phyloP scores from a whole-genome alignment of 2,888 invertebrate genomes.

The Lasioglossum vierecki region DNA sequence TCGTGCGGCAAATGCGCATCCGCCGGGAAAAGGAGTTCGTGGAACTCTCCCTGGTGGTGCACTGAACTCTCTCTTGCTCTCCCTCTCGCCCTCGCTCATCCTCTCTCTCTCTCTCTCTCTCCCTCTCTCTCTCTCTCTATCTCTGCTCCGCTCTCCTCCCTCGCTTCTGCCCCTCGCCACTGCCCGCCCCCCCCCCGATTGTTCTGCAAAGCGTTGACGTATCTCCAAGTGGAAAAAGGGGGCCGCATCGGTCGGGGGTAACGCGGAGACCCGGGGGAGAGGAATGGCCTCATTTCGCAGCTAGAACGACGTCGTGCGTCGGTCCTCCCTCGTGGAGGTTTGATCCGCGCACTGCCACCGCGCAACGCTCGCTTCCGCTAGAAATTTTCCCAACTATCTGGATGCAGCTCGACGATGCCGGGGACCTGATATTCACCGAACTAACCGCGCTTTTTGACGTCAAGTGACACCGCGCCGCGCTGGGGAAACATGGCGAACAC shows the following conservation, averaged over 20 bases:
- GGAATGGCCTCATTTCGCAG: slow-evolving; percentile 77
- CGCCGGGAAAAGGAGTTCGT: slow-evolving; percentile 67
- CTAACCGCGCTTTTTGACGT: slow-evolving; percentile 19
- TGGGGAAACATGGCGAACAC: not conserved
- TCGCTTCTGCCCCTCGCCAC: not conserved
- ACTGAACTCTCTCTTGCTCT: slow-evolving; percentile 75
- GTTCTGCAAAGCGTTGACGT: slow-evolving; percentile 79
- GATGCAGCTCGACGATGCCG: not conserved
- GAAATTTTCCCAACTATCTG: slow-evolving; percentile 22
- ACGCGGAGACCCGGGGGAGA: slow-evolving; percentile 57
- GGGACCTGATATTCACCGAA: not conserved
- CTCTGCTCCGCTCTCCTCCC: slow-evolving; percentile 27
- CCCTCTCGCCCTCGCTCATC: not conserved
- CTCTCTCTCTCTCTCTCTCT: slow-evolving; percentile 73
- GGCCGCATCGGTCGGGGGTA: slow-evolving; percentile 57
- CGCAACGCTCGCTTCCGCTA: slow-evolving; percentile 35
- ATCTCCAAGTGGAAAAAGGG: slow-evolving; percentile 72
- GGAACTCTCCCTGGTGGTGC: slow-evolving; percentile 73
- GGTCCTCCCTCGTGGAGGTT: slow-evolving; percentile 57
- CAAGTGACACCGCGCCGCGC: not conserved
- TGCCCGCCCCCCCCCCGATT: slow-evolving; percentile 68
- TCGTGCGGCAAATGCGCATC: slow-evolving; percentile 63
- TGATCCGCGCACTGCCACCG: slow-evolving; percentile 54
- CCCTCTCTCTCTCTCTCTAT: slow-evolving; percentile 32
- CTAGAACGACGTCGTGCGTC: slow-evolving; percentile 60